phyloP scores from a whole-genome alignment of 35 echinoderm and acorn worm species.

The Apostichopus parvimensis region DNA sequence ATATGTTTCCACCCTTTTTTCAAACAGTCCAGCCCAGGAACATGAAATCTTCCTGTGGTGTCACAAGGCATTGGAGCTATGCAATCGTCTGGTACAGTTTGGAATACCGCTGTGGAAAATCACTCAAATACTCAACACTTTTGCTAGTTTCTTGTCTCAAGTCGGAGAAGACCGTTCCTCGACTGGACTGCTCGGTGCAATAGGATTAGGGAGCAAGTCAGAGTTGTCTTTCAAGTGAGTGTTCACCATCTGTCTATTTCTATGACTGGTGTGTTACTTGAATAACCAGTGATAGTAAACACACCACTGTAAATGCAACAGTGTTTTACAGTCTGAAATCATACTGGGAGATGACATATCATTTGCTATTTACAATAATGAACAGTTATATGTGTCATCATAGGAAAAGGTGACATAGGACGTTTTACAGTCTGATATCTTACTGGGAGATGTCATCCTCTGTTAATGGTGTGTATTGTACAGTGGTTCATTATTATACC shows the following conservation, averaged over 20 bases:
- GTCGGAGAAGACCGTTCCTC: slow-evolving; percentile 85
- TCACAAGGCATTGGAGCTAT: slow-evolving; percentile 80
- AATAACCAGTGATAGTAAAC: not conserved
- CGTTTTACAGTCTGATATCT: too few species aligned
- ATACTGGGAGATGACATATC: too few species aligned
- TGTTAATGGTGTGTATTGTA: too few species aligned
- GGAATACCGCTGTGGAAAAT: slow-evolving; percentile 70
- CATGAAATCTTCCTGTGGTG: slow-evolving; percentile 89
- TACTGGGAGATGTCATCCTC: not conserved
- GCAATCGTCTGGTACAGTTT: slow-evolving; percentile 82
- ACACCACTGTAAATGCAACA: not conserved
- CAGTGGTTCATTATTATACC: too few species aligned
- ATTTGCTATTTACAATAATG: too few species aligned
- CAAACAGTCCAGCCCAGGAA: slow-evolving; percentile 33
- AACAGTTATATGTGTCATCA: too few species aligned
- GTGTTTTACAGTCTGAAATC: too few species aligned
- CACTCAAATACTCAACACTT: slow-evolving; percentile 79
- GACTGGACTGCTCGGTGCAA: slow-evolving; percentile 81
- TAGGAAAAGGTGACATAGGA: too few species aligned
- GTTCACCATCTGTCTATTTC: not conserved
- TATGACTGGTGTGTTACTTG: too few species aligned
- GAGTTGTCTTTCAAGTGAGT: slow-evolving; percentile 93
- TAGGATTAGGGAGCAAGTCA: slow-evolving; percentile 90
- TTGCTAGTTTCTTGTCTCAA: slow-evolving; percentile 58
- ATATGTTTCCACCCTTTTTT: too few species aligned